Evolutionary conservation across 2,888 invertebrate genomes (phyloP), one percentile per base, ranked within the genome.

Genomic region (Crepidodera aurea): DNA sequence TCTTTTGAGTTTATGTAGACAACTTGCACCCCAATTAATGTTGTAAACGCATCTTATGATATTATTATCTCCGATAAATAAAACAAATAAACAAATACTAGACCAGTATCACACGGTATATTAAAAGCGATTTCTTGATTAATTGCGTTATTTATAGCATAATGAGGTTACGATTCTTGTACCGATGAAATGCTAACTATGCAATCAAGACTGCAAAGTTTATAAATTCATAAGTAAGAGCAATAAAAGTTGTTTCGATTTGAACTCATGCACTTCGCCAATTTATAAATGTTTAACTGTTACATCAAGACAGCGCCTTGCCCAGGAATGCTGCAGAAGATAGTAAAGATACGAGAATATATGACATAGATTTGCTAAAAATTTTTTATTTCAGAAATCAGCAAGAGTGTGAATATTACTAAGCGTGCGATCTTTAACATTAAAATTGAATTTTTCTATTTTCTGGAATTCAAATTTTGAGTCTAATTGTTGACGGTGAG

Each of bases 241-340:
- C 55, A 46, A 56, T 62, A 64, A 68, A 62, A 56, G 60, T 42
- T 53, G 55, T 48, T 62, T 56, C 61, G 62, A 62, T 64, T 62
- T 71, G 71, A 71, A 71, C 71, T 69, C 66, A 65, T 71, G 71
- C 69, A 66, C 71, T 64, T 69, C 65, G 62, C 61, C 68, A 66
- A 71, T 69, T 71, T 69, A 71, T 69, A 66, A 67, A 65, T 60
- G 69, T 40, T 66, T 66, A 69, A 69, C 69, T 65, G 69, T 71
- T 67, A 61, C 66, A 67, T 50, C 56, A 42, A 44, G 65, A 67
- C 68, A 69, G 69, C 69, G 66, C 71, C 71, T 70, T 69, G 66
- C 64, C 61, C 61, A 66, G 71, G 71, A 71, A 70, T 71, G 69
- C 65, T 51, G 67, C 15, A 46, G 65, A 68, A 69, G 65, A 69